These are phyloP conservation scores for Ericerus pela DNA, from an alignment of 1,140 invertebrate genomes.

Conservation along the genomic window DNA sequence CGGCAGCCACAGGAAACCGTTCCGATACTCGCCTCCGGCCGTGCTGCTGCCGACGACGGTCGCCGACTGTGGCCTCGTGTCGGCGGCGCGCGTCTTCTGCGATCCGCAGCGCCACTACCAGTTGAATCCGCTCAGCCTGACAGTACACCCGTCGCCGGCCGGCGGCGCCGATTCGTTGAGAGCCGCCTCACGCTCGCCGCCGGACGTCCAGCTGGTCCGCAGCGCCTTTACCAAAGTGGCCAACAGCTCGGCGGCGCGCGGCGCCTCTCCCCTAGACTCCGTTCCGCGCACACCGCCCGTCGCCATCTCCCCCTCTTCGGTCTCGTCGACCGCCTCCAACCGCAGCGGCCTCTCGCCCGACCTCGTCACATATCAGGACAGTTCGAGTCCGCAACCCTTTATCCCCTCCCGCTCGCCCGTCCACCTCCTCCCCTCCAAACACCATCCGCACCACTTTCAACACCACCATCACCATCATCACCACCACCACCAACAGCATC, in stretches of 20 bases:
- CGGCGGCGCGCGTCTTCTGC: too few species aligned
- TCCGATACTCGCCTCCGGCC: conserved; percentile 17
- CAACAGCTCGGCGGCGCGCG: conserved; percentile 21
- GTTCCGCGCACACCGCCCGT: conserved; percentile 2
- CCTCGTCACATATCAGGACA: conserved; percentile 13
- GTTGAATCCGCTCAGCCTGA: conserved; percentile 22
- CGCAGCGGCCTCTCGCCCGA: conserved; percentile 18
- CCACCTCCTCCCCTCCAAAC: not conserved
- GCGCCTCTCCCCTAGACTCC: conserved; percentile 22
- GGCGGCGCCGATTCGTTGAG: conserved; percentile 24
- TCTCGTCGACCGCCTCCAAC: conserved; percentile 25
- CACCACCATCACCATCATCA: too few species aligned
- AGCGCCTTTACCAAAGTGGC: conserved; percentile 32
- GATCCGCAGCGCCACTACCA: too few species aligned
- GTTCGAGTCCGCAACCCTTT: conserved; percentile 13
- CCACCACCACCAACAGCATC: conserved; percentile 21
- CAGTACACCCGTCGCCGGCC: conserved; percentile 24
- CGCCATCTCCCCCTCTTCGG: conserved; percentile 14
- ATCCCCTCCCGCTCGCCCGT: not conserved
- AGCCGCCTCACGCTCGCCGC: conserved; percentile 25
- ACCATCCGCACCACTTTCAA: too few species aligned
- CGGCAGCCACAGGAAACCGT: not conserved
- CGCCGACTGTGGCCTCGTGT: too few species aligned
- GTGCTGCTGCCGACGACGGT: conserved; percentile 21
- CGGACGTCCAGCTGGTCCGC: conserved; percentile 26